Evolutionary conservation across 2,113 vertebrate genomes (phyloP).

Genomic region (Mesocricetus auratus): DNA sequence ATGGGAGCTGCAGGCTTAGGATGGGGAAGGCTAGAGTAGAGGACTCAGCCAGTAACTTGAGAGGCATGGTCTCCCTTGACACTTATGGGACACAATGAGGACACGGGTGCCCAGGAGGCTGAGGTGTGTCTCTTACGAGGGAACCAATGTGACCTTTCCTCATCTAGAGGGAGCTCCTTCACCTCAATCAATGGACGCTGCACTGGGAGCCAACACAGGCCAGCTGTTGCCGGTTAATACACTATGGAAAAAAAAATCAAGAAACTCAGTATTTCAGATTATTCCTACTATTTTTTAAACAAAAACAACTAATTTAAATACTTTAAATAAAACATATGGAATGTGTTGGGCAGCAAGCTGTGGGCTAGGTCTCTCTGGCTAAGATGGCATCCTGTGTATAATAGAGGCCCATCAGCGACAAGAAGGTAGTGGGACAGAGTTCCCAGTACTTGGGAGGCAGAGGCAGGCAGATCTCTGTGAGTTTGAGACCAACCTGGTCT

Average conservation of each 20-base stretch:
- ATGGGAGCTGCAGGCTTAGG: not conserved
- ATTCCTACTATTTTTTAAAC: slow-evolving; percentile 31
- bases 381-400: not conserved
- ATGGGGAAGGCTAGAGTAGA: not conserved
- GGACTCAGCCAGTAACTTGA: not conserved
- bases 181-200: not conserved
- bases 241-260: not conserved
- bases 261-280: slow-evolving; percentile 46
- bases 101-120: not conserved
- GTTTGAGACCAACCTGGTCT: no score
- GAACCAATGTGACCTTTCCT: not conserved
- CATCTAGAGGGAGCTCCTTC: not conserved
- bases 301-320: slow-evolving; percentile 45
- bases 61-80: not conserved
- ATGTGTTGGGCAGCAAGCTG: slow-evolving; percentile 13
- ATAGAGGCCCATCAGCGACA: not conserved
- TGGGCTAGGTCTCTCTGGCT: not conserved
- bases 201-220: not conserved
- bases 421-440: not conserved
- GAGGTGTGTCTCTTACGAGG: not conserved
- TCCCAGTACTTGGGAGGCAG: no score
- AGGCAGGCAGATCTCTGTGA: no score
- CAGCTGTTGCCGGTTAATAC: not conserved
- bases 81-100: not conserved
- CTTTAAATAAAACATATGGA: slow-evolving; percentile 5